phyloP scores from a whole-genome alignment of 2,888 invertebrate species.

The Trissolcus brochymenae region DNA sequence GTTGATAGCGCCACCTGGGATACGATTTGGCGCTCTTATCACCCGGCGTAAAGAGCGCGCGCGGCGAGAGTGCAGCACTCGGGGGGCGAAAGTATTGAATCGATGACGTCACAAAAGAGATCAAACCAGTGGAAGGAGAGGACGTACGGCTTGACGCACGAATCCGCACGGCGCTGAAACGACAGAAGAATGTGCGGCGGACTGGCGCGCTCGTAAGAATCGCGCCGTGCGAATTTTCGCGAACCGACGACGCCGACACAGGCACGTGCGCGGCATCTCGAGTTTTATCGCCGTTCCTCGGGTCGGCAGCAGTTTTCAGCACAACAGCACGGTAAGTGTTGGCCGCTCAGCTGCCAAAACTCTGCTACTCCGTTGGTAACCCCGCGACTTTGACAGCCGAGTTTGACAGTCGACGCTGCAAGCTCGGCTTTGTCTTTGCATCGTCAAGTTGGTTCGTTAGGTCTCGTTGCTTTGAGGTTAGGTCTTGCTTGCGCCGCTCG shows the following conservation, averaged over 20 bases:
- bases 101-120: conserved; percentile 76
- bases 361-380: not conserved
- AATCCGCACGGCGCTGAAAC: conserved; percentile 54
- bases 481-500: conserved; percentile 64
- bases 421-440: conserved; percentile 10
- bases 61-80: conserved; percentile 42
- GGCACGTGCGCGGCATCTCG: not conserved
- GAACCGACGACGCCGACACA: not conserved
- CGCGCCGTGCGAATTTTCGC: not conserved
- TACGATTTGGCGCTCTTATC: conserved; percentile 24
- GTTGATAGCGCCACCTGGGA: conserved; percentile 33
- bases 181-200: conserved; percentile 67
- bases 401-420: not conserved
- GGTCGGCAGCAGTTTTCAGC: not conserved
- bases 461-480: conserved; percentile 65
- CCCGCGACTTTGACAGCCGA: not conserved
- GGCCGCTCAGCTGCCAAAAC: not conserved
- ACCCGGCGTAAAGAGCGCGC: conserved; percentile 42
- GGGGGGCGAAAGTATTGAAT: conserved; percentile 75
- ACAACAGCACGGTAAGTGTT: not conserved
- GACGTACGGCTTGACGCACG: conserved; percentile 59
- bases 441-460: not conserved
- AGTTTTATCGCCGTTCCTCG: not conserved
- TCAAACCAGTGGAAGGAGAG: conserved; percentile 68
- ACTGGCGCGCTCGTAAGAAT: not conserved